Evolutionary conservation across 2,888 invertebrate genomes (phyloP), one percentile per base, ranked within the genome.

Genomic region (Nomada fucata): DNA sequence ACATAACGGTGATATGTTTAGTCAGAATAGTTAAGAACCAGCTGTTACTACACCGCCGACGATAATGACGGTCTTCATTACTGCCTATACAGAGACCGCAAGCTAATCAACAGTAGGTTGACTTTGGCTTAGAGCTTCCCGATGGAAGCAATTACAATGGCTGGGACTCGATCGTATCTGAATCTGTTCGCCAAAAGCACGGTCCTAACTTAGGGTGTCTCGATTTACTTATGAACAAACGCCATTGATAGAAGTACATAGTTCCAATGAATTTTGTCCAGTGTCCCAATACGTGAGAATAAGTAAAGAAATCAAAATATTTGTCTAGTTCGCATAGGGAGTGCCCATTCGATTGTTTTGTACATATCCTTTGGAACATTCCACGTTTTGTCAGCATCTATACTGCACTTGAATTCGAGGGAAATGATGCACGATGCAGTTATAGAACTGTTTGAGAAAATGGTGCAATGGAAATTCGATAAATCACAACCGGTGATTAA

Each of bases 61-160:
- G 75, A 85, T 78, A 85, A 82, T 76, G 61, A 61, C 59, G 63
- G 72, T 72, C 74, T 85, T 85, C 75, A 73, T 85, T 85, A 85
- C 67, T 52, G 76, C 36, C 75, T 50, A 50, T 69, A 71, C 55
- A 75, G 82, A 67, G 23, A 61, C 74, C 71, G 55, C 78, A 59
- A 75, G 74, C 69, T 47, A 72, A 85, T 82, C 69, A 73, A 69
- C 44, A 42, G 69, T 47, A 47, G 61, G 72, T 75, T 72, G 44
- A 85, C 61, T 82, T 78, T 23, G 72, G 57, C 64, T 85, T 29
- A 20, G 13, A 71, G 63, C 71, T 52, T 36, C 29, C 20, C 57
- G 20, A 76, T 64, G 63, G 26, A 64, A 60, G 77, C 64, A 76
- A 70, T 64, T 64, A 64, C 59, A 79, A 76, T 69, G 18, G 63